Evolutionary conservation across 2,797 vertebrate genomes (phyloP), one percentile per base, ranked within the genome.

Genomic region (Pachyuromys duprasi): DNA sequence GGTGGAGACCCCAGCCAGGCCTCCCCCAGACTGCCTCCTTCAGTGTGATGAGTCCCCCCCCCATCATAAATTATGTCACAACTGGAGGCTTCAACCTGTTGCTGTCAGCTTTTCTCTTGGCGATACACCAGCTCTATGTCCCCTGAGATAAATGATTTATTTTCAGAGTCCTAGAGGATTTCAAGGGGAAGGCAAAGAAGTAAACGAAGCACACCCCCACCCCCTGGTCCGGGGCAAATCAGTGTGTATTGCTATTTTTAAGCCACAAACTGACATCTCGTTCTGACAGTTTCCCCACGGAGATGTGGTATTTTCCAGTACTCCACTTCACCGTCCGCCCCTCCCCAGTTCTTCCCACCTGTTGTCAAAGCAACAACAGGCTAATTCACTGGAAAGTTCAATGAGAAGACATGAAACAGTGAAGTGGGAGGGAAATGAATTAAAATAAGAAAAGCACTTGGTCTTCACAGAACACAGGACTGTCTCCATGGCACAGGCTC

Each of bases 361-460:
- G 91, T 0, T 39, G 93, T 93, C 96, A 97, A 79, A 95, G 94
- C 89, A 95, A 88, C 91, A 92, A 67, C 79, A 75, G 79, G 62
- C 45, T 70, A 49, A 83, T 90, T 72, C 65, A 13, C 57, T 0
- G 72, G 11, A 33, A 91, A 69, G 45, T 83, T 94, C 74, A 24
- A 3, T 18, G 57, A 93, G 83, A 65, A 82, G 74, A 89, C 55
- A 63, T 0, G 53, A 90, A 60, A 53, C 2, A 17, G 69, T 0
- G 55, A 18, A 3, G 45, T 18, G 1, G 0, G 28, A 2, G 39
- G 76, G 69, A 89, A 22, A 97, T 78, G 97, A 95, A 95, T 96
- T 94, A 91, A 97, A 97, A 67, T 79, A 80, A 89, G 97, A 93
- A 87, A 98, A 97, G 80, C 94, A 67, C 92, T 92, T 49, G 0